phyloP scores from a whole-genome alignment of 1,140 invertebrate genomes.

The Ganaspis sp. region DNA sequence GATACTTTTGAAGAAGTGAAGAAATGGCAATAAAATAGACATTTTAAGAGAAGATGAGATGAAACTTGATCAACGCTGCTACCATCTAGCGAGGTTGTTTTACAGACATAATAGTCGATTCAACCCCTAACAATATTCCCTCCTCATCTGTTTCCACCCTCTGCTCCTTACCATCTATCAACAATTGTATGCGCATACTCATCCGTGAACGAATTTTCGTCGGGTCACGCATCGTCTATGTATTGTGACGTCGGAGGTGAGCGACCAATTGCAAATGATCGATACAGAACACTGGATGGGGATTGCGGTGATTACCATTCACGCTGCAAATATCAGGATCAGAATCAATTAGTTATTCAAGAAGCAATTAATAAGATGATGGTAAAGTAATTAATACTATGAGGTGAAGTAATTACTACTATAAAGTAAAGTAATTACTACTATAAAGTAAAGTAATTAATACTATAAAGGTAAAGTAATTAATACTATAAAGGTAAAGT shows the following conservation, averaged over 20 bases:
- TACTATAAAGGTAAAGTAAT: no score
- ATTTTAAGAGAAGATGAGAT: not conserved
- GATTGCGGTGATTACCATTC: not conserved
- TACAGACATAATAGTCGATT: constrained; percentile 42
- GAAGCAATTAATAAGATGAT: not conserved
- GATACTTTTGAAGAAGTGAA: not conserved
- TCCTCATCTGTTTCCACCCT: not conserved
- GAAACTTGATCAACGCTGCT: constrained; percentile 30
- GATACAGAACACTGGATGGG: not conserved
- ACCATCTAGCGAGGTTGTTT: constrained; percentile 33
- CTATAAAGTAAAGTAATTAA: no score
- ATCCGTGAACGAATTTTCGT: constrained; percentile 35
- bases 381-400: not conserved
- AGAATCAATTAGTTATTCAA: not conserved
- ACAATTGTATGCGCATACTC: constrained; percentile 27
- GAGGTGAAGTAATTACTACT: no score
- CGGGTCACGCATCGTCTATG: constrained; percentile 35
- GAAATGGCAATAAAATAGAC: not conserved
- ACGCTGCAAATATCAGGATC: not conserved
- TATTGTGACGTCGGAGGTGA: constrained; percentile 49
- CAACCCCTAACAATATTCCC: not conserved
- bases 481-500: no score
- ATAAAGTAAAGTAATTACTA: no score
- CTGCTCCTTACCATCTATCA: not conserved
- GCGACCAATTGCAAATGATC: constrained; percentile 40